Base-by-base conservation (phyloP, 2,113 vertebrate genomes). In the Chloropsis hardwickii region DNA sequence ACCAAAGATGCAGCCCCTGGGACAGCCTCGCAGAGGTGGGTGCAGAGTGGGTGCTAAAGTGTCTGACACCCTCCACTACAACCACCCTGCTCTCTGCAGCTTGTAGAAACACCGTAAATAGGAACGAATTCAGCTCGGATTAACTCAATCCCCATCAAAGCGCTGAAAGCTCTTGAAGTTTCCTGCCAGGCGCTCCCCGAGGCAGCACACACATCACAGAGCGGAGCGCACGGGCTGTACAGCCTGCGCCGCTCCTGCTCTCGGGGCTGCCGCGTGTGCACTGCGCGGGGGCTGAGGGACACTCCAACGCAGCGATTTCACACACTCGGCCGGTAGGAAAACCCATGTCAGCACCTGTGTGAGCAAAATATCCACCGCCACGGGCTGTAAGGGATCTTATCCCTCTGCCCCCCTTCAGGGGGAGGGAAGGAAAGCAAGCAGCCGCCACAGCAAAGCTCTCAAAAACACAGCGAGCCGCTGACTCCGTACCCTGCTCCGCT, bases 311-410 rank as follows among this genome's bases (percentile, higher is more conserved):
- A 0, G 24, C 13, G 5, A 39, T 40, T 44, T 44, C 45, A 40
- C 1, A 0, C 8, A 14, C 40, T 27, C 4, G 0, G 20, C 42
- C 4, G 4, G 8, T 3, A 58, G 60, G 74, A 92, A 57, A 91
- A 85, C 19, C 51, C 27, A 16, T 12, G 71, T 66, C 40, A 50
- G 51, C 39, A 39, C 21, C 39, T 3, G 5, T 6, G 14, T 5
- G n/a, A 69, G 42, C 39, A 48, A 69, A 56, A 58, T 2, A 42
- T 22, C 86, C 60, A 57, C 14, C 61, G 60, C 29, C 35, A 12
- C 1, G 3, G 33, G 33, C 40, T 70, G 15, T 28, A 77, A 65
- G 10, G 11, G 25, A 39, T 81, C 47, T 65, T 35, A 21, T 4
- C 84, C 25, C 37, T 51, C 50, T 53, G 48, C 33, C 40, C 1